Evolutionary conservation across 2,797 vertebrate genomes (phyloP).

Genomic region (Schizopygopsis malacanthus): DNA sequence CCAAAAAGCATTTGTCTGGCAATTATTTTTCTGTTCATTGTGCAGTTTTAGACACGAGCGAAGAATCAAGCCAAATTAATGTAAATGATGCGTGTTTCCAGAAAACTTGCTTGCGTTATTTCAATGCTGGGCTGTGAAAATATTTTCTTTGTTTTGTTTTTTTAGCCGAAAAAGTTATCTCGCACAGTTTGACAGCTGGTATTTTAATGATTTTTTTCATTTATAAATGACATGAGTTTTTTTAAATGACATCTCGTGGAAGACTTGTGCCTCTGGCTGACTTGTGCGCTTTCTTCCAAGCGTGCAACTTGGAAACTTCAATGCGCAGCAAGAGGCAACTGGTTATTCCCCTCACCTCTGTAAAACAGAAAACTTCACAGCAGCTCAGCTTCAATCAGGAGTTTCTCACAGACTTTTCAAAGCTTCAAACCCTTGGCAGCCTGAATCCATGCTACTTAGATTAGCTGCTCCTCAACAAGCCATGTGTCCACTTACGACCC

Average conservation of each 20-base stretch:
- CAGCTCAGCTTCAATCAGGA: constrained; percentile 42
- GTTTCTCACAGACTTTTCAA: constrained; percentile 36
- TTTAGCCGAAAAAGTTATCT: constrained; percentile 13
- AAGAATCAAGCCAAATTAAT: constrained; percentile 49
- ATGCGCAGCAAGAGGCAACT: constrained; percentile 33
- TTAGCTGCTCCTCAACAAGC: constrained; percentile 55
- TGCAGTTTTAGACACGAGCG: constrained; percentile 55
- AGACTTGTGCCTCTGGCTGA: constrained; percentile 53
- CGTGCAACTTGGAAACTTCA: constrained; percentile 49
- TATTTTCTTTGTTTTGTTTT: constrained; percentile 63
- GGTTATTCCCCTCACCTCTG: constrained; percentile 43
- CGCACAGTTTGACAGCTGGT: constrained; percentile 58
- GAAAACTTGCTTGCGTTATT: constrained; percentile 52
- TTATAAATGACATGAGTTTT: constrained; percentile 57
- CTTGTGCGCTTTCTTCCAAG: constrained; percentile 31
- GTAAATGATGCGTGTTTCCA: constrained; percentile 46
- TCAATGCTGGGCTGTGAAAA: constrained; percentile 53
- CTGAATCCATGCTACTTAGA: constrained; percentile 43
- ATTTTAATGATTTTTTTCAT: constrained; percentile 63
- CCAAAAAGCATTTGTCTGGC: constrained; percentile 37
- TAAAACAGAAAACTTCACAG: constrained; percentile 51
- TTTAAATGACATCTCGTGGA: constrained; percentile 51
- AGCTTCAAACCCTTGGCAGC: constrained; percentile 30
- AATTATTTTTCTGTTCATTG: constrained; percentile 30
- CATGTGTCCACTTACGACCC: constrained; percentile 64